phyloP scores from a whole-genome alignment of 2,113 vertebrate species.

The Gobius niger region DNA sequence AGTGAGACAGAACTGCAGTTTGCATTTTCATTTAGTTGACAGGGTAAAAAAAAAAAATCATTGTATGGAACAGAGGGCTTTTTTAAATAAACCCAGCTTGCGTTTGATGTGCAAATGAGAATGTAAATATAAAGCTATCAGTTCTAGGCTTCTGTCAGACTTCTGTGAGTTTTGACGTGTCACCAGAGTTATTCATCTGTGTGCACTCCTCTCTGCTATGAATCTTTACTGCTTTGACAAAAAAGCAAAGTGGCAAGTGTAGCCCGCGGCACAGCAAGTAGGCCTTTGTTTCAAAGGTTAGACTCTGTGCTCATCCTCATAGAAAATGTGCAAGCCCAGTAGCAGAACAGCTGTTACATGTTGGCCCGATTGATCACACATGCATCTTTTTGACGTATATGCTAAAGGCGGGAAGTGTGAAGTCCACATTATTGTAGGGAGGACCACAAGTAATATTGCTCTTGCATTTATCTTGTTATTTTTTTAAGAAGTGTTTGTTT shows the following conservation, averaged over 20 bases:
- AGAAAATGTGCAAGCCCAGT: constrained; percentile 35
- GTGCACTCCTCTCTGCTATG: constrained; percentile 27
- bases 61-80: constrained; percentile 25
- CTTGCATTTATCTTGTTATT: too few species aligned
- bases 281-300: constrained; percentile 68
- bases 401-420: not conserved
- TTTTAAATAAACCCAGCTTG: constrained; percentile 46
- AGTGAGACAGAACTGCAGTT: constrained; percentile 23
- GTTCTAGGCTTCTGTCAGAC: constrained; percentile 55
- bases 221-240: constrained; percentile 56
- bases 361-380: constrained; percentile 30
- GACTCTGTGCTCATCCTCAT: constrained; percentile 51
- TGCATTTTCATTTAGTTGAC: constrained; percentile 31
- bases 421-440: not conserved
- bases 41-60: constrained; percentile 26
- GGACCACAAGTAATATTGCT: not conserved
- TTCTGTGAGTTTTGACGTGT: constrained; percentile 52
- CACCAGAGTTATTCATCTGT: constrained; percentile 56
- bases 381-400: not conserved
- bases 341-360: constrained; percentile 33
- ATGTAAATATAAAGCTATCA: constrained; percentile 57
- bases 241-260: constrained; percentile 63
- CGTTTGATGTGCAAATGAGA: constrained; percentile 72
- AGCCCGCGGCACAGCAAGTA: constrained; percentile 60
- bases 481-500: too few species aligned